Base-by-base conservation (phyloP, 1,140 invertebrate genomes). In the Heliconius himera region DNA sequence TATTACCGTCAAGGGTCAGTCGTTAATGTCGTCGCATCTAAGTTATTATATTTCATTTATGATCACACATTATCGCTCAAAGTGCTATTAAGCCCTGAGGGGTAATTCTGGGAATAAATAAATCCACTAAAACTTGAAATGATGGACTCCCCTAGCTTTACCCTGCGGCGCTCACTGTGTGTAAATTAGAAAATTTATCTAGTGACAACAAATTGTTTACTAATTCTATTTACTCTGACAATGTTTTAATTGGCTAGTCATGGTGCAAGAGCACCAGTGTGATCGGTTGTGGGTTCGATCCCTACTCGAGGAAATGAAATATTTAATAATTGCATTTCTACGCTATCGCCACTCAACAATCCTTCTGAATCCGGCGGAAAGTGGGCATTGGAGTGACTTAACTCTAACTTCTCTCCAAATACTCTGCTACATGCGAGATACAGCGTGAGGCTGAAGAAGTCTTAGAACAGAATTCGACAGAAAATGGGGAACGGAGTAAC, bases 41-140 rank as follows among this genome's bases (percentile, higher is more conserved):
- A 91, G 89, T 92, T 92, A 92, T 94, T 92, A 94, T 90, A 89
- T 85, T 88, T 92, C 91, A 94, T 93, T 94, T 93, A 94, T 91
- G 89, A 85, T 88, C 89, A 91, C 87, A 92, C 89, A 90, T 92
- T 94, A 90, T 85, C 91, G 89, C 87, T 89, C 86, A 88, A 88
- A 87, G 87, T 88, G 84, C 89, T 88, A 89, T 90, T 90, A 89
- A 89, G 85, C 89, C 80, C 79, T 82, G 85, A 80, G 81, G 81
- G 82, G 79, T 82, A 80, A 81, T 80, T 82, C 85, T 82, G 79
- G 80, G 84, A 83, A 90, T 90, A 89, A 87, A 88, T 88, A 89
- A 87, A 86, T 81, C 74, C 81, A 73, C 75, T 74, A 81, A 83
- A 85, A 84, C 76, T 82, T 82, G 70, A 84, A 60, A 88, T 87